A percentile compares a stretch with the other conserved stretches of the same genome.
Evolutionary conservation across 2,113 vertebrate genomes (phyloP).

Genomic region (Ardeotis arabs): DNA sequence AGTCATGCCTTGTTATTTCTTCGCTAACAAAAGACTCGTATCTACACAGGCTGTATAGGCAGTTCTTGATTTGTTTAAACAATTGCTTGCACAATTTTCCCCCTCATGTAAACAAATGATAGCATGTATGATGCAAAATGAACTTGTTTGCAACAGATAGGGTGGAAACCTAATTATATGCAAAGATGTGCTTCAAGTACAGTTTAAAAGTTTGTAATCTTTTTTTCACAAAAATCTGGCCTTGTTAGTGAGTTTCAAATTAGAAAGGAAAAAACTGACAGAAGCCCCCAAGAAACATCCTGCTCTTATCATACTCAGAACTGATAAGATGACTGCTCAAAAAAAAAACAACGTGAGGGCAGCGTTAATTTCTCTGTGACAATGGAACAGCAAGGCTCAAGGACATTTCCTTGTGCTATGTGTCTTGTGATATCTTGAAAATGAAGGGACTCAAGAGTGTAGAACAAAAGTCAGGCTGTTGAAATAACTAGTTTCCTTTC

Average conservation of each 20-base stretch:
- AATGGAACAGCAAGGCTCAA: neutral
- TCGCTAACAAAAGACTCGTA: neutral
- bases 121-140: neutral
- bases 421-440: neutral
- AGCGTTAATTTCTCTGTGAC: neutral
- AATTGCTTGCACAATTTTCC: neutral
- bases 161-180: neutral
- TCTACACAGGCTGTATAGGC: neutral
- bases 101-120: neutral
- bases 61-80: neutral
- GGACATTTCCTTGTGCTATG: neutral
- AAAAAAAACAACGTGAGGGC: neutral
- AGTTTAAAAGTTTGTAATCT: neutral
- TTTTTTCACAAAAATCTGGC: neutral
- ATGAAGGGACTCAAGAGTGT: neutral
- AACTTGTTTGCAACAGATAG: neutral
- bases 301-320: neutral
- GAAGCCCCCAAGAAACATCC: neutral
- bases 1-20: neutral
- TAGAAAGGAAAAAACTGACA: neutral
- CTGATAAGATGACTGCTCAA: neutral
- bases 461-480: neutral
- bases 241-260: neutral
- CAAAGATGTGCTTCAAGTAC: neutral
- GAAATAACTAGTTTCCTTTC: neutral